These are phyloP conservation scores for Psittacus erithacus DNA, from an alignment of 2,113 vertebrate genomes.

Conservation along the genomic window DNA sequence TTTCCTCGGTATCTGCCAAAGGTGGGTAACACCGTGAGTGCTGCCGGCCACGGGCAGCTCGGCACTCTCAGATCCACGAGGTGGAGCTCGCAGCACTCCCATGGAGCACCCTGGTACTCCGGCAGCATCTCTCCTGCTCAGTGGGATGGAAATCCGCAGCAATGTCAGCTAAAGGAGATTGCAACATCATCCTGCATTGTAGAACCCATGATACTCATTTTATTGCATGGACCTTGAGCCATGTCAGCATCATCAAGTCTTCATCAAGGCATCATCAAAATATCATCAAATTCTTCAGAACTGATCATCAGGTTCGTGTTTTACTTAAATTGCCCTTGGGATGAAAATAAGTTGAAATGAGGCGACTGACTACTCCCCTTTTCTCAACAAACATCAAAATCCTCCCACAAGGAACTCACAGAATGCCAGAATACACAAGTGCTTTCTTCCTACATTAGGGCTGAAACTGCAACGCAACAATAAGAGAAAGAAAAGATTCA, in stretches of 20 bases:
- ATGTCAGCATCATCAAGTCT: not conserved
- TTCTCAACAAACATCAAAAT: not conserved
- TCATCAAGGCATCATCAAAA: not conserved
- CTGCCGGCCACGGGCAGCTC: not conserved
- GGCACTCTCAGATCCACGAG: not conserved
- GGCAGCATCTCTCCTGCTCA: not conserved
- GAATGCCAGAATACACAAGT: not conserved
- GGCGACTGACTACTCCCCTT: not conserved
- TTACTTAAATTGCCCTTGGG: not conserved
- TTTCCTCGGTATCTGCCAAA: not conserved
- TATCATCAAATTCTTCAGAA: not conserved
- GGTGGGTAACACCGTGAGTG: not conserved
- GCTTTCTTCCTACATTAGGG: not conserved
- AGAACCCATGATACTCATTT: not conserved
- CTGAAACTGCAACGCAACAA: not conserved
- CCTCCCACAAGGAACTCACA: not conserved
- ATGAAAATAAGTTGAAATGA: not conserved
- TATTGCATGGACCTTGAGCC: not conserved
- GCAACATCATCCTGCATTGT: not conserved
- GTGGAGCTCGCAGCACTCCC: not conserved
- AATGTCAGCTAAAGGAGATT: not conserved
- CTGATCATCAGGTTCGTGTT: not conserved
- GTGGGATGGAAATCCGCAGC: not conserved
- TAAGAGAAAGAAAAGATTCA: not conserved
- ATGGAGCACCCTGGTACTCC: not conserved